Conservation (phyloP, 1,140 invertebrate genomes). For the Eufriesea mexicana region DNA sequence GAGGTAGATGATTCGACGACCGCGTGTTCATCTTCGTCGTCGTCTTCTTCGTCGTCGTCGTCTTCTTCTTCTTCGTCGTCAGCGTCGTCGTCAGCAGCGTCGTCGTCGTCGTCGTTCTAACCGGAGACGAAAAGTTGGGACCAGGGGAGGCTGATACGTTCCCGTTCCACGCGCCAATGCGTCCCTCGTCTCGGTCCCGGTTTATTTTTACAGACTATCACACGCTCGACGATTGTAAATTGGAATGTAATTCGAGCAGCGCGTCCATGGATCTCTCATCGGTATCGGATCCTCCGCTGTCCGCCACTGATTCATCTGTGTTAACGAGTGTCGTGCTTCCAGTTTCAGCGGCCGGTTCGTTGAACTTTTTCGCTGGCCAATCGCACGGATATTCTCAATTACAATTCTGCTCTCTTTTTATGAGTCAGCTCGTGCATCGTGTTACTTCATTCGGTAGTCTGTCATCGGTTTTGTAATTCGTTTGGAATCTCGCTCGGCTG, state of each 20-base stretch:
- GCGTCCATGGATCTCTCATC: constrained; percentile 49
- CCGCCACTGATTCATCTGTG: constrained; percentile 48
- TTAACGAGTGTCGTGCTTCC: constrained; percentile 35
- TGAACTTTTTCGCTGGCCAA: constrained; percentile 36
- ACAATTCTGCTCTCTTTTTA: constrained; percentile 7
- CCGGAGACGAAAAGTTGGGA: constrained; percentile 40
- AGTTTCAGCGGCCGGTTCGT: constrained; percentile 36
- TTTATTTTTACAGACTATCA: constrained; percentile 69
- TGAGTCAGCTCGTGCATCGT: not conserved
- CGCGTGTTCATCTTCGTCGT: constrained; percentile 51
- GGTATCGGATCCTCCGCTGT: constrained; percentile 31
- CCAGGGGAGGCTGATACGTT: not conserved
- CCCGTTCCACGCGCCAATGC: constrained; percentile 1
- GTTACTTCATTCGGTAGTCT: constrained; percentile 5
- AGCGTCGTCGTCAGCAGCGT: too few relatives aligned
- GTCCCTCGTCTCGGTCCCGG: constrained; percentile 24
- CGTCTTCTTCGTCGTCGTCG: not conserved
- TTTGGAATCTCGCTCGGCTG: not conserved
- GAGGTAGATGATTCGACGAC: constrained; percentile 56
- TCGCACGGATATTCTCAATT: constrained; percentile 41
- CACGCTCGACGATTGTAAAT: constrained; percentile 73
- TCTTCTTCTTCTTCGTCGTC: constrained; percentile 35
- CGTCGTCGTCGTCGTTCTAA: constrained; percentile 9
- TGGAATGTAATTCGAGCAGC: constrained; percentile 69
- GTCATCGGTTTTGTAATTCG: constrained; percentile 32